Evolutionary conservation across 2,797 vertebrate species (phyloP), one percentile per base, ranked within the genome.

Genomic region (Gymnothorax reevesii): DNA sequence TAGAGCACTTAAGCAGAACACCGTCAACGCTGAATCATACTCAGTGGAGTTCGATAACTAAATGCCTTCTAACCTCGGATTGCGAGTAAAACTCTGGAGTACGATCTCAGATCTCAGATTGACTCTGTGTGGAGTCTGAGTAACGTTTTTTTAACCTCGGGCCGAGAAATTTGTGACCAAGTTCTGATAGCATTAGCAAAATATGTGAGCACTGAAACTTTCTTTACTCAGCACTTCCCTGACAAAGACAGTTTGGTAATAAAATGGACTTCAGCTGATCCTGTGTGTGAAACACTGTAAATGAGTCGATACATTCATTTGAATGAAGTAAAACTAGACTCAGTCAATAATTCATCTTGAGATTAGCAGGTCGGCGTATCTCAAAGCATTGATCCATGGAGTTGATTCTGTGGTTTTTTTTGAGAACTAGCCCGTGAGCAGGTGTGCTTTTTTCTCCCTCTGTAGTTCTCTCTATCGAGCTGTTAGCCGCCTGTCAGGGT

Each of bases 401-500:
- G 10, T 49, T 6, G 42, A 52, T 82, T 9, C 57, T 6, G 3
- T 22, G n/a, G 49, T 57, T 42, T 42, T 42, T 82, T 55, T 4
- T 57, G 20, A 55, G n/a, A 55, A 22, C 55, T 27, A 7, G 13
- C 55, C 12, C 20, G 25, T 84, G 60, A 71, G 3, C 66, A 69
- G 22, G 66, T 55, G 20, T 73, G 83, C 59, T 7, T 3, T 57
- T 62, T 0, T 0, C 86, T 90, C 83, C 87, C 73, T 90, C 89
- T 86, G 87, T 73, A 99, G 98, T 99, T 87, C 94, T 99, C 88
- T 97, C 98, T 54, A 97, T 99, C 13, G 98, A 99, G 94, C 96
- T 99, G 57, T 93, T 99, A 0, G 97, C 97, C 0, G 98, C 98
- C 90, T 99, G 99, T 94, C 99, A 99, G 94, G 99, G 98, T 84